Evolutionary conservation across 2,113 vertebrate species (phyloP).

Genomic region (Morone saxatilis): DNA sequence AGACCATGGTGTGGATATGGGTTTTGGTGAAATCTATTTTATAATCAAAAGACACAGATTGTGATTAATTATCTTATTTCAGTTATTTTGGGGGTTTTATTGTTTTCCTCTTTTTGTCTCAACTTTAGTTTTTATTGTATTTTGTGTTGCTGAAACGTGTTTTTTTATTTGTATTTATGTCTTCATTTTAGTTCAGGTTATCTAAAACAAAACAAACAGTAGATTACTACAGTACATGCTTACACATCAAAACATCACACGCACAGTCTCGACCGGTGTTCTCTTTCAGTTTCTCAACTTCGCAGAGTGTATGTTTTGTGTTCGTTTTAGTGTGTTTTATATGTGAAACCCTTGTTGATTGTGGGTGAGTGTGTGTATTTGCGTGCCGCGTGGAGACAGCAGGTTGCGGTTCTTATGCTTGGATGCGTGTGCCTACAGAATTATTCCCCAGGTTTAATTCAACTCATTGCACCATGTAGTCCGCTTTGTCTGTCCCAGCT

Average conservation of each 20-base stretch:
- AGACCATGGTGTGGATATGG: not conserved
- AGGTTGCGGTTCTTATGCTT: conserved; percentile 51
- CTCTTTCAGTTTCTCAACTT: conserved; percentile 28
- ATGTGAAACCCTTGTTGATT: conserved; percentile 25
- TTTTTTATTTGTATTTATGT: conserved; percentile 1
- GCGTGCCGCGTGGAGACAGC: conserved; percentile 47
- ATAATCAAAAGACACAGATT: not conserved
- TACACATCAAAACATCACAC: not conserved
- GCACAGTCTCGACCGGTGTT: not conserved
- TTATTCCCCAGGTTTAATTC: conserved; percentile 31
- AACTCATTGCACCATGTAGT: not conserved
- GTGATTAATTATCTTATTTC: not conserved
- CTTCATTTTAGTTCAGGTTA: conserved; percentile 7
- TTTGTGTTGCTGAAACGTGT: not conserved
- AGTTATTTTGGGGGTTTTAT: not conserved
- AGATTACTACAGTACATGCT: not conserved
- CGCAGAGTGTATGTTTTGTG: conserved; percentile 38
- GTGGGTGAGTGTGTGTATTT: conserved; percentile 16
- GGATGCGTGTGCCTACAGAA: not conserved
- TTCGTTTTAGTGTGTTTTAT: conserved; percentile 26
- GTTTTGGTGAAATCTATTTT: not conserved
- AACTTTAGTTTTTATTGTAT: not conserved
- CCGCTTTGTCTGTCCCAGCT: conserved; percentile 17
- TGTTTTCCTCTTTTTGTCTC: not conserved
- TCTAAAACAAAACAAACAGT: not conserved